Percentiles rank a stretch among this genome's conserved stretches.
Conservation (phyloP, 2,888 invertebrate species). For the Cephalotes varians region DNA sequence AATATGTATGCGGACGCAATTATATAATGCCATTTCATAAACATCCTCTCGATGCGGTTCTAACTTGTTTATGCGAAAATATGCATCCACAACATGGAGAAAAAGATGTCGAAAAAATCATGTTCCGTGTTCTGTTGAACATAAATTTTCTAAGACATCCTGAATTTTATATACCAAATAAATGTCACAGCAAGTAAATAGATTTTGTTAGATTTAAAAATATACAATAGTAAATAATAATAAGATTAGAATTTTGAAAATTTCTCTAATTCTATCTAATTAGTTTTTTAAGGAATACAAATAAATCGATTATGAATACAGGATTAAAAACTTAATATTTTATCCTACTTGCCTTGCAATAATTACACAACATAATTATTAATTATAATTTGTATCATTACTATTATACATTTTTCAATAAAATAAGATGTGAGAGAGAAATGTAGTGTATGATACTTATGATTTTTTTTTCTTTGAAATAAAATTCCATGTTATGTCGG, state of each 20-base stretch:
- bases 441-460: constrained; percentile 65
- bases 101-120: constrained; percentile 35
- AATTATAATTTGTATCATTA: not conserved
- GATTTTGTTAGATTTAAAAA: not conserved
- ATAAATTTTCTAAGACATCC: constrained; percentile 2
- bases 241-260: not conserved
- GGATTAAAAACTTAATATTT: not conserved
- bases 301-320: not conserved
- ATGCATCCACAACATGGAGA: constrained; percentile 17
- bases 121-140: not conserved
- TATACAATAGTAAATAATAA: not conserved
- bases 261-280: not conserved
- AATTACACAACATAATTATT: not conserved
- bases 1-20: constrained; percentile 29
- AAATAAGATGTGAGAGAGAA: constrained; percentile 54
- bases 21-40: constrained; percentile 38
- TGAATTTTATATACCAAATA: not conserved
- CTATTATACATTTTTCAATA: constrained; percentile 41
- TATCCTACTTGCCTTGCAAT: not conserved
- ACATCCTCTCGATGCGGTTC: constrained; percentile 12
- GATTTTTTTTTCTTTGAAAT: constrained; percentile 76
- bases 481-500: constrained; percentile 74
- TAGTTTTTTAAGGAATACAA: not conserved
- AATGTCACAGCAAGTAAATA: not conserved
- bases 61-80: constrained; percentile 26